These are phyloP conservation scores for Limosa lapponica DNA, from an alignment of 2,797 vertebrate species.

Conservation along the genomic window DNA sequence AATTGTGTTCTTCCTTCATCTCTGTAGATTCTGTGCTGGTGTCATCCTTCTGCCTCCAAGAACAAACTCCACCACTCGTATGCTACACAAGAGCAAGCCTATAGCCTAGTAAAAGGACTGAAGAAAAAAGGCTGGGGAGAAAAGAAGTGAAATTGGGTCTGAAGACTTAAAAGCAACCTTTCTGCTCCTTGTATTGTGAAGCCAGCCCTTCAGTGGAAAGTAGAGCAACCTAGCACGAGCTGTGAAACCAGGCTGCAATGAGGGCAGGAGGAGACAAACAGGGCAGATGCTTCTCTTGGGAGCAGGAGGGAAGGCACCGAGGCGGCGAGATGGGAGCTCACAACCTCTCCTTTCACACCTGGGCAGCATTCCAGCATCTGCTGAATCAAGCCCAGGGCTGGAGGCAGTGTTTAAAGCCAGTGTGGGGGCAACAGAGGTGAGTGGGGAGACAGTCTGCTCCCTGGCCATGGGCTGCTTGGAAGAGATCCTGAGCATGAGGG, in stretches of 20 bases:
- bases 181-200: fast-evolving
- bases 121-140: neutral
- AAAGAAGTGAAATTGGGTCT: neutral
- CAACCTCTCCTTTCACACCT: neutral
- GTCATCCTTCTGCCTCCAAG: neutral
- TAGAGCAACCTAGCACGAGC: fast-evolving
- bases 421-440: neutral
- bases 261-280: no score
- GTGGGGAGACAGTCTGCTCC: neutral
- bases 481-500: neutral
- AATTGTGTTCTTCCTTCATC: neutral
- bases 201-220: neutral
- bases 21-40: neutral
- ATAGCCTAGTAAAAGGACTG: neutral
- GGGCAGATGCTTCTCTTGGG: neutral
- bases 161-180: neutral
- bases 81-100: fast-evolving
- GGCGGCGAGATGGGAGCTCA: neutral
- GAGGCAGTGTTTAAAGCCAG: neutral
- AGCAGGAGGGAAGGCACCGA: neutral
- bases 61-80: neutral
- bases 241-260: fast-evolving
- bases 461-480: slow-evolving; percentile 10
- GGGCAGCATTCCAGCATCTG: neutral
- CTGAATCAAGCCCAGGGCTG: neutral